These are phyloP conservation scores for Corythaeola cristata DNA, from an alignment of 2,113 vertebrate species.

Conservation along the genomic window DNA sequence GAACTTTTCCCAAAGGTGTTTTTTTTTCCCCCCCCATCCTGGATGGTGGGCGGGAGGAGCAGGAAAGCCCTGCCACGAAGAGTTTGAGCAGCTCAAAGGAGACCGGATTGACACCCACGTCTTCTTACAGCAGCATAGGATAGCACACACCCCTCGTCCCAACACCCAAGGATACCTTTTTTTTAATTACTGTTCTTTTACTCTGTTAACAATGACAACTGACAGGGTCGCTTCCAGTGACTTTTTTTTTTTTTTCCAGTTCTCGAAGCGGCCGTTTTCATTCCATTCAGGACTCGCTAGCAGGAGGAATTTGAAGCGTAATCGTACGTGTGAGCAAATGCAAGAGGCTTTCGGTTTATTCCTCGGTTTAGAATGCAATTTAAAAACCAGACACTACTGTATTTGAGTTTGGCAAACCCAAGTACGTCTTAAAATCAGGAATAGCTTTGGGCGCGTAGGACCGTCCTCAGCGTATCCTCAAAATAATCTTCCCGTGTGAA, in stretches of 20 bases:
- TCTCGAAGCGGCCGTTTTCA: constrained; percentile 37
- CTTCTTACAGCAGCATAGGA: neutral
- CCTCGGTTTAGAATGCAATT: neutral
- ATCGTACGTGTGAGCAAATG: neutral
- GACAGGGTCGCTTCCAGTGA: constrained; percentile 31
- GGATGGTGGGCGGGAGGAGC: neutral
- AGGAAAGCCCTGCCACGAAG: neutral
- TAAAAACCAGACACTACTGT: constrained; percentile 51
- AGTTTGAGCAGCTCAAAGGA: neutral
- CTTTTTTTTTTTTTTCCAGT: constrained; percentile 51
- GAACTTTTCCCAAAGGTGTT: neutral
- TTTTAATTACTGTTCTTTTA: neutral
- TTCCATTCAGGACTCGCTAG: constrained; percentile 46
- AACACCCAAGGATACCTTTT: neutral
- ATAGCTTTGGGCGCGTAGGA: neutral
- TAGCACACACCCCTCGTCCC: neutral
- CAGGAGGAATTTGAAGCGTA: neutral
- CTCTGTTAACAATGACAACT: neutral
- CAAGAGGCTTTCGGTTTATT: neutral
- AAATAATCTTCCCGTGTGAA: neutral
- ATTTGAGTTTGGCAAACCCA: constrained; percentile 51
- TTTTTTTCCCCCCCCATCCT: neutral
- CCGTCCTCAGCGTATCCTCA: neutral
- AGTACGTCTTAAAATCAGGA: neutral
- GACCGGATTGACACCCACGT: neutral